Base-by-base conservation (phyloP, 2,888 invertebrate species). In the Scotopteryx bipunctaria region DNA sequence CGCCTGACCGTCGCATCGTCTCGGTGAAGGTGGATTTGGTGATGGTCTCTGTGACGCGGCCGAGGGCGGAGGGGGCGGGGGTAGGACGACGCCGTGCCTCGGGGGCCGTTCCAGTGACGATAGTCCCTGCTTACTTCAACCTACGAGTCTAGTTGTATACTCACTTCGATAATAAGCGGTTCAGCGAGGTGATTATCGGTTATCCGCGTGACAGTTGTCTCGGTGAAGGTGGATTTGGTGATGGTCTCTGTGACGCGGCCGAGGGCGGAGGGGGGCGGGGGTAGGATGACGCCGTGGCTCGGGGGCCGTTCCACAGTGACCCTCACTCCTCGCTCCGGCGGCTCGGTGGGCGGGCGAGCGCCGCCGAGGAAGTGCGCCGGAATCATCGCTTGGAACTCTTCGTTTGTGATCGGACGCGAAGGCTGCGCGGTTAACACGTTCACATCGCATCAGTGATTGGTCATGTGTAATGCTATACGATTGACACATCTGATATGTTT, bases 21-120 rank as follows among this genome's bases (percentile, higher is more conserved):
- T 97, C 97, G 78, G 97, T 97, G 92, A 97, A 95, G 67, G 97
- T 97, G 81, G 97, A 96, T 93, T 97, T 97, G 86, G 97, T 97
- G 92, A 98, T 96, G 85, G 95, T 96, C 92, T 97, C 97, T 68
- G 25, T 19, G 13, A 17, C 32, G 13, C 36, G 15, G 36, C 25
- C 14, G 8, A 31, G 25, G 2, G 8, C 11, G 2, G 29, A 35
- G 19, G 96, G 96, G 69, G 96, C 93, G 97, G 96, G 67, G 96
- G 96, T 78, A 93, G 92, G 73, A 94, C 92, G 69, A 93, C 91
- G 73, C 93, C 94, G 69, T 94, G 85, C 56, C 92, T 90, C 47
- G 92, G 19, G 1, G 59, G 16, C 5, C 95, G 94, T 91, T 95
- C 94, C 79, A 97, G 96, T 64, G 96, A n/a, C n/a, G n/a, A n/a